Conservation (phyloP, 2,797 vertebrate genomes). For the Esox masquinongy region DNA sequence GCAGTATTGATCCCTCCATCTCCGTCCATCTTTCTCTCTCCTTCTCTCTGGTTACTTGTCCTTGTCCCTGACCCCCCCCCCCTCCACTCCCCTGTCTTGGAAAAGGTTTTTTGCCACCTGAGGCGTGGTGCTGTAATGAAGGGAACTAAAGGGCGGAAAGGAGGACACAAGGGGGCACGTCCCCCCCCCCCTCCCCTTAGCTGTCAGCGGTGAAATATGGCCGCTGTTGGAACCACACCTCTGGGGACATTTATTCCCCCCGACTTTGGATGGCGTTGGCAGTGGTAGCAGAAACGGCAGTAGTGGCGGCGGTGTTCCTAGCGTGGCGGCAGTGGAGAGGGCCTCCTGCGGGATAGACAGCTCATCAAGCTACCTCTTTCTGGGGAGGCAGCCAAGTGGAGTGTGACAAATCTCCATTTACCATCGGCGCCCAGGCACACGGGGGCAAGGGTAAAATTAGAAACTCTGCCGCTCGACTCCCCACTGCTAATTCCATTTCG, state of each 20-base stretch:
- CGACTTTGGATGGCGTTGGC: slow-evolving; percentile 40
- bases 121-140: slow-evolving; percentile 16
- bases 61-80: slow-evolving; percentile 15
- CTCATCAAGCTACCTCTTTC: slow-evolving; percentile 69
- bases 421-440: slow-evolving; percentile 64
- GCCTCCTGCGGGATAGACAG: slow-evolving; percentile 66
- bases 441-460: slow-evolving; percentile 80
- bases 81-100: slow-evolving; percentile 1
- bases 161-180: slow-evolving; percentile 33
- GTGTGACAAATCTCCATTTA: slow-evolving; percentile 86
- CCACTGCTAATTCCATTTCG: slow-evolving; percentile 83
- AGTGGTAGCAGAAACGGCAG: slow-evolving; percentile 47
- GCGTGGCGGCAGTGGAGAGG: slow-evolving; percentile 58
- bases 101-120: not conserved
- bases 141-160: slow-evolving; percentile 23
- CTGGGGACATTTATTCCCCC: slow-evolving; percentile 51
- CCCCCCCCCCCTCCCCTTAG: slow-evolving; percentile 43
- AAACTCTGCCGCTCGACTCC: slow-evolving; percentile 74
- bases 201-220: slow-evolving; percentile 70
- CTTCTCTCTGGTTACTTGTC: slow-evolving; percentile 8
- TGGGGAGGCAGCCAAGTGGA: slow-evolving; percentile 78
- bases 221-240: slow-evolving; percentile 54
- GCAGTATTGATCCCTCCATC: slow-evolving; percentile 4
- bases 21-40: not conserved
- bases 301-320: slow-evolving; percentile 54